Conservation (phyloP, 2,888 invertebrate genomes). For the Ormyrus labotus region DNA sequence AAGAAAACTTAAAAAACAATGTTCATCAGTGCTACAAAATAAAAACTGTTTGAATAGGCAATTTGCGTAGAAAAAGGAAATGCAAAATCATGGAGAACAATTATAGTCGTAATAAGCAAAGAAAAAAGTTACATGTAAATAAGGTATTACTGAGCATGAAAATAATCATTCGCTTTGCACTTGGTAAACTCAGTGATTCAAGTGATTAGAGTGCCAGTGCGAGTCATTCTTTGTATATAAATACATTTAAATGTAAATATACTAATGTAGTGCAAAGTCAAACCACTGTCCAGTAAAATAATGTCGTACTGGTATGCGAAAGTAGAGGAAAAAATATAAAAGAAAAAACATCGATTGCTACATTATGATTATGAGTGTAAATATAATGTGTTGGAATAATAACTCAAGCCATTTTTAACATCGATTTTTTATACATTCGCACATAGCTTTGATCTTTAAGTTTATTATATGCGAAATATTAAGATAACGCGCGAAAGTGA, state of each 20-base stretch:
- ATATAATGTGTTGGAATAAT: constrained; percentile 33
- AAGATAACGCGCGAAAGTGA: constrained; percentile 38
- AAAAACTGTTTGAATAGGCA: constrained; percentile 54
- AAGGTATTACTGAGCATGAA: constrained; percentile 69
- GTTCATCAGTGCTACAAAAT: constrained; percentile 63
- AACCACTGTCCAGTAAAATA: constrained; percentile 66
- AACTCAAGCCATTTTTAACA: constrained; percentile 54
- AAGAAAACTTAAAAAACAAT: constrained; percentile 55
- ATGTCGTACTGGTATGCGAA: constrained; percentile 34
- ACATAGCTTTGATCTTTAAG: constrained; percentile 51
- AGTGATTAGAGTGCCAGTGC: constrained; percentile 71
- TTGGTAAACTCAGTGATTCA: constrained; percentile 70
- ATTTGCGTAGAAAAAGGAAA: constrained; percentile 60
- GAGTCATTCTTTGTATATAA: constrained; percentile 75
- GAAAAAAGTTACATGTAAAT: constrained; percentile 72
- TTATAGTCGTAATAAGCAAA: constrained; percentile 68
- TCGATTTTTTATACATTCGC: constrained; percentile 55
- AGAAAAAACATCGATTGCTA: constrained; percentile 45
- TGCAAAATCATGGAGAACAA: constrained; percentile 60
- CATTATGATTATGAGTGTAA: constrained; percentile 49
- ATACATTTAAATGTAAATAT: constrained; percentile 75
- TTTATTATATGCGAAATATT: constrained; percentile 37
- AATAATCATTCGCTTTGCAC: constrained; percentile 66
- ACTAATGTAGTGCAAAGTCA: constrained; percentile 70
- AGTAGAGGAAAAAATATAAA: constrained; percentile 9